Evolutionary conservation across 1,140 invertebrate genomes (phyloP).

Genomic region (Atta cephalotes): DNA sequence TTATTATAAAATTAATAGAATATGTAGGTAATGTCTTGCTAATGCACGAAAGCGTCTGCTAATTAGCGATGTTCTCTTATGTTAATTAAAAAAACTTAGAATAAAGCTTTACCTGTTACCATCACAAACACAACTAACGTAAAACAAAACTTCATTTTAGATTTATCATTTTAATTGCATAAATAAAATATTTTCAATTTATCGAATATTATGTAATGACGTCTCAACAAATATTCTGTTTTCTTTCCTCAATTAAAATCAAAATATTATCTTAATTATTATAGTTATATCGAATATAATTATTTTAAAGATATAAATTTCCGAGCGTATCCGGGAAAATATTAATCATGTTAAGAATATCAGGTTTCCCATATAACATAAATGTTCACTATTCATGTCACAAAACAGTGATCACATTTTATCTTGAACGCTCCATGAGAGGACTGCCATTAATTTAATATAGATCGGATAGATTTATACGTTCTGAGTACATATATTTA

Average conservation of each 20-base stretch:
- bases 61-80: constrained; percentile 27
- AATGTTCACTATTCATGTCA: constrained; percentile 13
- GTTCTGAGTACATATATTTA: constrained; percentile 23
- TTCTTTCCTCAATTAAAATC: not conserved
- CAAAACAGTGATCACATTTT: constrained; percentile 30
- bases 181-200: constrained; percentile 17
- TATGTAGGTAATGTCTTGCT: not conserved
- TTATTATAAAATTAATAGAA: not conserved
- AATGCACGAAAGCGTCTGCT: constrained; percentile 14
- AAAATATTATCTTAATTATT: constrained; percentile 5
- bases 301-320: constrained; percentile 39
- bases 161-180: constrained; percentile 29
- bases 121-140: not conserved
- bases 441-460: constrained; percentile 37
- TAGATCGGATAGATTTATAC: constrained; percentile 38
- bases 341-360: constrained; percentile 36
- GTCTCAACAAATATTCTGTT: constrained; percentile 36
- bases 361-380: constrained; percentile 13
- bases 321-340: not conserved
- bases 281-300: constrained; percentile 19
- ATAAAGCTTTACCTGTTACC: not conserved
- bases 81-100: constrained; percentile 31
- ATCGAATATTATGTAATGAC: not conserved
- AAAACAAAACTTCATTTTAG: constrained; percentile 6
- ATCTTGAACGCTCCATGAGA: constrained; percentile 17